These are phyloP conservation scores for Boleophthalmus pectinirostris DNA, from an alignment of 2,113 vertebrate species.

Conservation along the genomic window DNA sequence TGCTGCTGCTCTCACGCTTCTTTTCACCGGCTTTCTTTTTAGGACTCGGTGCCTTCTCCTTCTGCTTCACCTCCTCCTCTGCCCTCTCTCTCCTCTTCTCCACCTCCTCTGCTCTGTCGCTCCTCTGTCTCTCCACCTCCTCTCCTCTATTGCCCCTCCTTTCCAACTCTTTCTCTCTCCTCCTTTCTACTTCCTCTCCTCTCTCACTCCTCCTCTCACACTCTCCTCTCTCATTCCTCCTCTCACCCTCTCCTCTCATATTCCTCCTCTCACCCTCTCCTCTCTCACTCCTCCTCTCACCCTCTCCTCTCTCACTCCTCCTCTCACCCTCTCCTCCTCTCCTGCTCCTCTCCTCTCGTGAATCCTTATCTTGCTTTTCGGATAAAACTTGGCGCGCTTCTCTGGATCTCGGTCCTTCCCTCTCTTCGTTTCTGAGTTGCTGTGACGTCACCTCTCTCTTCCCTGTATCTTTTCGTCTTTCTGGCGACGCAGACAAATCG, in stretches of 20 bases:
- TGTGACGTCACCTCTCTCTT: constrained; percentile 37
- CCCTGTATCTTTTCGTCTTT: constrained; percentile 37
- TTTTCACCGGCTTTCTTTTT: constrained; percentile 22
- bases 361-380: neutral
- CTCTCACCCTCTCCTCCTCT: constrained; percentile 3
- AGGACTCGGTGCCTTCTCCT: constrained; percentile 38
- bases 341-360: constrained; percentile 21
- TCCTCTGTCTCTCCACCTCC: constrained; percentile 24
- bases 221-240: constrained; percentile 23
- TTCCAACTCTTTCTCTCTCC: constrained; percentile 12
- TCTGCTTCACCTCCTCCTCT: constrained; percentile 7
- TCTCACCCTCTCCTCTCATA: constrained; percentile 15
- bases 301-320: constrained; percentile 30
- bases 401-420: constrained; percentile 3
- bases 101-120: constrained; percentile 19
- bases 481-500: constrained; percentile 60
- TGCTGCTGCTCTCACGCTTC: constrained; percentile 47
- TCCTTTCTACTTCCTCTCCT: constrained; percentile 10
- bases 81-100: constrained; percentile 32
- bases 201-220: constrained; percentile 35
- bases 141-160: constrained; percentile 21
- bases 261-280: constrained; percentile 22
- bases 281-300: neutral
- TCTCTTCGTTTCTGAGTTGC: constrained; percentile 37
- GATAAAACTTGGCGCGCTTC: neutral